These are phyloP conservation scores for Sardina pilchardus DNA, from an alignment of 2,113 vertebrate species.

Conservation along the genomic window DNA sequence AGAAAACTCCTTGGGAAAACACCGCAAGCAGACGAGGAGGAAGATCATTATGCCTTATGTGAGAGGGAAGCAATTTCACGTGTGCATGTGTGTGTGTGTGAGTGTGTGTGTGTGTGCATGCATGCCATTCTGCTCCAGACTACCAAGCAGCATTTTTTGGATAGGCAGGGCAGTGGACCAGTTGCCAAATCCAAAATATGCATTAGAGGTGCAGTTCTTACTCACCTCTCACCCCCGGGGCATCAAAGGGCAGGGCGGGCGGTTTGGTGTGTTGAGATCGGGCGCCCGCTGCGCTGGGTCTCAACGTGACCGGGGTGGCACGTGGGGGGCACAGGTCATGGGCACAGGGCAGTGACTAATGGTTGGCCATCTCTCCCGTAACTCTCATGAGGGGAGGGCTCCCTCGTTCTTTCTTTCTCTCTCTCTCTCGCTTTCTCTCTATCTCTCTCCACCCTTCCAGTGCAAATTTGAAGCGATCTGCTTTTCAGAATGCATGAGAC, in stretches of 20 bases:
- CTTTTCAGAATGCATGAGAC: constrained; percentile 18
- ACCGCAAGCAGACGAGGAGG: not conserved
- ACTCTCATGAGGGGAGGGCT: not conserved
- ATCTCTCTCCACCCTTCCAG: not conserved
- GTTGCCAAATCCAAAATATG: not conserved
- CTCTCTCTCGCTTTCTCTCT: not conserved
- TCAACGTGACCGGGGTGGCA: not conserved
- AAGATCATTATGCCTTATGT: not conserved
- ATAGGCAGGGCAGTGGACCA: not conserved
- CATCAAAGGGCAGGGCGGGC: not conserved
- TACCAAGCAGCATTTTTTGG: not conserved
- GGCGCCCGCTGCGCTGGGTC: not conserved
- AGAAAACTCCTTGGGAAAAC: no score
- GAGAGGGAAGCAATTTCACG: not conserved
- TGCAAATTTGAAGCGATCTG: not conserved
- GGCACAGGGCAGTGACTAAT: not conserved
- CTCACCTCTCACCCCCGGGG: not conserved
- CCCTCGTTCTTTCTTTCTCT: not conserved
- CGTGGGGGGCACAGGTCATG: not conserved
- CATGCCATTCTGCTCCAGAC: not conserved
- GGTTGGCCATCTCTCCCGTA: not conserved
- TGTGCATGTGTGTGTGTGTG: not conserved
- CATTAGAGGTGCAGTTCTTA: not conserved
- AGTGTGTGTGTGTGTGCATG: not conserved
- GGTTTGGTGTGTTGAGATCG: not conserved